Base-by-base conservation (phyloP, 1,140 invertebrate species). In the Delia radicum region DNA sequence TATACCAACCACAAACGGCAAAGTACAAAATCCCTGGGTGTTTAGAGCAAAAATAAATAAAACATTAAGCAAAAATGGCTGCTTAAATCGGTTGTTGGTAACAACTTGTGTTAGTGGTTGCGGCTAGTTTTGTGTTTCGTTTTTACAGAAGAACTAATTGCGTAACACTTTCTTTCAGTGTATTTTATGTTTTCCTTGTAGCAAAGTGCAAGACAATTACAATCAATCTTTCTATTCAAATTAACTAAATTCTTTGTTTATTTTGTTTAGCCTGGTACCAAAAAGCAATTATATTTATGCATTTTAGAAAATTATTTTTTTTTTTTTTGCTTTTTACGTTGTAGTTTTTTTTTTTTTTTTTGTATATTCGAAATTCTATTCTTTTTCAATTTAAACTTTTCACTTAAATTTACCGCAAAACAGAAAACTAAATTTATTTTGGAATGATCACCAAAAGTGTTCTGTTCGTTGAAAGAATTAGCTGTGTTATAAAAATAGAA, bases 401-500 rank as follows among this genome's bases (percentile, higher is more conserved):
- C n/a, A 33, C 6, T 10, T 55, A 69, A 21, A 67, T 18, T 15
- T 18, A 31, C 24, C 18, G 29, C n/a, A n/a, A n/a, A n/a, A n/a
- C n/a, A n/a, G n/a, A n/a, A n/a, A n/a, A n/a, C n/a, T n/a, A 33
- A 69, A 37, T 37, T 69, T 69, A 71, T 75, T 71, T 72, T 75
- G 74, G 55, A 75, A 72, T 62, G 61, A 71, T 75, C 74, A 75
- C 74, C 26, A 75, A 62, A 75, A 37, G 24, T 69, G 37, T 55
- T 33, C 29, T 21, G 31, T 67, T 71, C 67, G 74, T 75, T 71
- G 77, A 77, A 84, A 79, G 80, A 81, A 79, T 84, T 84, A 80
- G 82, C 82, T 84, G 73, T 84, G 81, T 82, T 84, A 81, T 84
- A 84, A 78, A 84, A 84, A 84, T 84, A 84, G 82, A 81, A 82